These are phyloP conservation scores for Fregetta grallaria DNA, from an alignment of 2,113 vertebrate species.

Conservation along the genomic window DNA sequence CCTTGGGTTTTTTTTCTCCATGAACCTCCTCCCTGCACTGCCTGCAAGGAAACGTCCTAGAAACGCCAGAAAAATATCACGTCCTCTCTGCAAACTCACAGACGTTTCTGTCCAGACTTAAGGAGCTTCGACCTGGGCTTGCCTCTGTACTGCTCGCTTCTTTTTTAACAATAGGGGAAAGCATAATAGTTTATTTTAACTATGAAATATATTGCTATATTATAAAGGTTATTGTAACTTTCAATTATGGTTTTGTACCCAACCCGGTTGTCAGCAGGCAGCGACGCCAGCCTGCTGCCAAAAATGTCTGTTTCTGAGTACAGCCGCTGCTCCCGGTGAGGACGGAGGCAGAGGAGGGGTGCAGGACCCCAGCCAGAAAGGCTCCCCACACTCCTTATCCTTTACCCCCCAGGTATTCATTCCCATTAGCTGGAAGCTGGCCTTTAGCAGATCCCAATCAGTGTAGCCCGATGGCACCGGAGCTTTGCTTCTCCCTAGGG, in stretches of 20 bases:
- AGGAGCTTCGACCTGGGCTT: slow-evolving; percentile 60
- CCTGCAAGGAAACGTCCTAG: background rate
- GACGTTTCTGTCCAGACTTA: slow-evolving; percentile 14
- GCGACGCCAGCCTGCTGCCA: slow-evolving; percentile 5
- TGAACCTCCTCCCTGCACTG: background rate
- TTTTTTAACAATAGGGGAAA: slow-evolving; percentile 74
- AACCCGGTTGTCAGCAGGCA: slow-evolving; percentile 25
- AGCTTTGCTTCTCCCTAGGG: background rate
- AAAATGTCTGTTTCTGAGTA: slow-evolving; percentile 73
- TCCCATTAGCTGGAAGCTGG: background rate
- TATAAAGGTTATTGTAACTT: slow-evolving; percentile 77
- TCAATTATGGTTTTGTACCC: slow-evolving; percentile 69
- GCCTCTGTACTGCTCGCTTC: slow-evolving; percentile 74
- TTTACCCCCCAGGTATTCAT: background rate
- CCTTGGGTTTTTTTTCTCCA: background rate
- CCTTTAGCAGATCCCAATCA: background rate
- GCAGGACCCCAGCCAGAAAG: background rate
- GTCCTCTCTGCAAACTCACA: slow-evolving; percentile 11
- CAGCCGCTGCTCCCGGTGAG: slow-evolving; percentile 1
- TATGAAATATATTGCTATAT: slow-evolving; percentile 81
- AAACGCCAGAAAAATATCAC: background rate
- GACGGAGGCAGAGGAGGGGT: background rate
- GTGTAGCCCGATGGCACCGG: background rate
- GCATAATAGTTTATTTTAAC: slow-evolving; percentile 81
- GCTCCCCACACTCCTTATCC: background rate